Percentiles rank a stretch among this genome's conserved stretches.
phyloP scores from a whole-genome alignment of 2,113 vertebrate species.

The Epinephelus lanceolatus region DNA sequence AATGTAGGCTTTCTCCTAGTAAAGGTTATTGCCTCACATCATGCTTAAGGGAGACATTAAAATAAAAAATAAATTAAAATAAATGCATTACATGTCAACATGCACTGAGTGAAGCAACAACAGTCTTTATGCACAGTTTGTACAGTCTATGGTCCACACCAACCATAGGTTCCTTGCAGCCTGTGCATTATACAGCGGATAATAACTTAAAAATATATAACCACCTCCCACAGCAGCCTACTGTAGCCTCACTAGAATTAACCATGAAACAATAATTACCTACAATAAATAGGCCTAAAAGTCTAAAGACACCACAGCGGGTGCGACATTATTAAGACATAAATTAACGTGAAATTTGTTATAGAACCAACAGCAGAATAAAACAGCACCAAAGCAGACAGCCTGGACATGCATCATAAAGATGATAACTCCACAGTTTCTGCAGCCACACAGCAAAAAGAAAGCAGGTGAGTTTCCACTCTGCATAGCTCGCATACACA shows the following conservation, averaged over 20 bases:
- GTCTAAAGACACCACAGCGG: not conserved
- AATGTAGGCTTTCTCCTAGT: too few species aligned
- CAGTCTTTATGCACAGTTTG: too few species aligned
- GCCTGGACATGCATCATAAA: not conserved
- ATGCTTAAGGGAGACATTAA: too few species aligned
- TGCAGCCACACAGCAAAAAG: not conserved
- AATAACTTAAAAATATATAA: not conserved
- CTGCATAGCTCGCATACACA: not conserved
- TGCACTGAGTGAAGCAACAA: too few species aligned
- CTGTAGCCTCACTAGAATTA: not conserved
- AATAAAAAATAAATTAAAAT: too few species aligned
- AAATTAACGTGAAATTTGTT: not conserved
- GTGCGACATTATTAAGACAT: not conserved
- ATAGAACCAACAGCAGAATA: not conserved
- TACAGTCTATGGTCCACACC: too few species aligned
- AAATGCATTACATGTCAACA: too few species aligned
- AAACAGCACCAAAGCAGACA: not conserved
- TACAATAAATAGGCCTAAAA: not conserved
- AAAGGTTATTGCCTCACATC: too few species aligned
- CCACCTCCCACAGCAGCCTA: not conserved
- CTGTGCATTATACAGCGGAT: not conserved
- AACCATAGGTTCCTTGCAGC: not conserved
- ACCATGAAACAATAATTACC: not conserved
- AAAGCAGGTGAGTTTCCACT: not conserved
- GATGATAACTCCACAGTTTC: not conserved